Percentiles rank a stretch among this genome's conserved stretches.
phyloP scores from a whole-genome alignment of 2,888 invertebrate species.

The Octodonta nipae region DNA sequence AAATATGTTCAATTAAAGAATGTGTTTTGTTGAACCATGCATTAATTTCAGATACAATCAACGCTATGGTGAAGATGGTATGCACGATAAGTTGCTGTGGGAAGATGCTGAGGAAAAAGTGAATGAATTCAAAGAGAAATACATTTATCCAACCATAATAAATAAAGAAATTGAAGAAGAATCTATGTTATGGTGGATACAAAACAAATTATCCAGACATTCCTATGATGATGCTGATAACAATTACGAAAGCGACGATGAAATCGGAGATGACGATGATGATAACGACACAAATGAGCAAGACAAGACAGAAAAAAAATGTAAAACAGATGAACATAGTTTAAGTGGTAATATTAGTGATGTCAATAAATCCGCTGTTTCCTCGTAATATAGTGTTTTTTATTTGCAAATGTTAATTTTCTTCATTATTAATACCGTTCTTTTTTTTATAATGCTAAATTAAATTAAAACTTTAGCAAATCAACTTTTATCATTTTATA shows the following conservation, averaged over 20 bases:
- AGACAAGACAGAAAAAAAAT: conserved; percentile 4
- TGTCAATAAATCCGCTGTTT: too few species aligned
- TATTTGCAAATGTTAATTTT: too few species aligned
- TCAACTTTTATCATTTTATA: too few species aligned
- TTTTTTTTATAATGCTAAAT: too few species aligned
- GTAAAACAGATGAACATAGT: conserved; percentile 6
- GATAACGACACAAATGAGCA: conserved; percentile 17
- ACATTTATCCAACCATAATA: conserved; percentile 70
- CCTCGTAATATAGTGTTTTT: too few species aligned
- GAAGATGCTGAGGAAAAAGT: conserved; percentile 55
- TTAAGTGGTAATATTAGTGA: conserved; percentile 6
- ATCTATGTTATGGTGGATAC: conserved; percentile 62
- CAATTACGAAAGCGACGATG: conserved; percentile 31
- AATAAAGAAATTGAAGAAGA: conserved; percentile 66
- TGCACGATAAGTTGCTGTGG: conserved; percentile 76
- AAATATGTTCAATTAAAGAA: conserved; percentile 2
- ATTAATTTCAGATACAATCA: conserved; percentile 51
- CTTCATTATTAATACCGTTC: too few species aligned
- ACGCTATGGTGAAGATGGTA: conserved; percentile 72
- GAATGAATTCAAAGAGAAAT: conserved; percentile 60
- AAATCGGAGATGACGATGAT: conserved; percentile 29
- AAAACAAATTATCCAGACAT: conserved; percentile 49
- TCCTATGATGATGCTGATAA: conserved; percentile 38
- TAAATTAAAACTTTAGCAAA: too few species aligned
- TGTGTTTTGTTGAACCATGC: too few species aligned